Evolutionary conservation across 2,797 vertebrate species (phyloP).

Genomic region (Bradypodion ventrale): DNA sequence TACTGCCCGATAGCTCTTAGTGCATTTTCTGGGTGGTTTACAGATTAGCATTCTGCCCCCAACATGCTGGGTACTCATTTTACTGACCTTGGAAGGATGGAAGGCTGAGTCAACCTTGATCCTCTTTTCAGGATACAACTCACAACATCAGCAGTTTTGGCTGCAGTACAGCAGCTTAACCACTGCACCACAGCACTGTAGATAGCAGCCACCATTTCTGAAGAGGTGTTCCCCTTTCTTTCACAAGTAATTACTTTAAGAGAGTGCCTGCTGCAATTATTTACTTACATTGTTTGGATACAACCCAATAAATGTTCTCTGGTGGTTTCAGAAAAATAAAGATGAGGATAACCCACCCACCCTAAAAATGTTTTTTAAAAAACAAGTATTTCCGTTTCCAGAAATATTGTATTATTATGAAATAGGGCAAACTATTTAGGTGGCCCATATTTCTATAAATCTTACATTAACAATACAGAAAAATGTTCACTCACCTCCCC

Average conservation of each 20-base stretch:
- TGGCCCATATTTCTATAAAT: not conserved
- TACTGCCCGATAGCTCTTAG: too few species aligned
- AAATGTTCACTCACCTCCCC: conserved; percentile 85
- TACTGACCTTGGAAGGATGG: too few species aligned
- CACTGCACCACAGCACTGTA: too few species aligned
- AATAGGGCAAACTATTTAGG: not conserved
- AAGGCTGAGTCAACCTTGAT: too few species aligned
- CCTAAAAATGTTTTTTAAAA: not conserved
- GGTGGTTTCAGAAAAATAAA: not conserved
- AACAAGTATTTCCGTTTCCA: not conserved
- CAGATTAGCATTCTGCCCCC: too few species aligned
- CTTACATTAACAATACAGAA: not conserved
- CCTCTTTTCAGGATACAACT: too few species aligned
- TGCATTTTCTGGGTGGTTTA: too few species aligned
- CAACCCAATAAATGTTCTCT: not conserved
- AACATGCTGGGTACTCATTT: too few species aligned
- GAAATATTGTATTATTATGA: not conserved
- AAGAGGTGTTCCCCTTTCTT: not conserved
- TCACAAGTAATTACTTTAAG: too few species aligned
- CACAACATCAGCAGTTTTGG: too few species aligned
- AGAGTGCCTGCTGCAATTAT: not conserved
- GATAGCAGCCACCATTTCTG: not conserved
- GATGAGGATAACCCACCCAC: not conserved
- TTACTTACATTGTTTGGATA: not conserved
- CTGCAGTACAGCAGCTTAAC: too few species aligned